Base-by-base conservation (phyloP, 2,888 invertebrate species). In the Biston betularia region DNA sequence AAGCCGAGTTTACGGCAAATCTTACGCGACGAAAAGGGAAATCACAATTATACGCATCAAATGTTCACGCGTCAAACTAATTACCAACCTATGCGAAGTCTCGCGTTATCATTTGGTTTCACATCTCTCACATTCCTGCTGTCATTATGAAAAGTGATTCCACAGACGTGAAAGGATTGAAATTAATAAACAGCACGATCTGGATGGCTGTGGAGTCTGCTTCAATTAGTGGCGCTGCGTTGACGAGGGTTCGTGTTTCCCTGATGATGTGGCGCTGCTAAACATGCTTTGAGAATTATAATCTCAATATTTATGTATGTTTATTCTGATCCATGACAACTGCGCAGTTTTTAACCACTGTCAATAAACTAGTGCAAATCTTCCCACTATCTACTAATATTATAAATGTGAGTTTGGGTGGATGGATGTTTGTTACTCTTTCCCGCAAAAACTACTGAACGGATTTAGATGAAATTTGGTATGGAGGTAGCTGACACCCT, bases 221-320 rank as follows among this genome's bases (percentile, higher is more conserved):
- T 84, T 82, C 81, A 85, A 83, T 84, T 81, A 81, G 75, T 66
- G 62, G 66, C 71, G 73, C 65, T 65, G 68, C 59, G 69, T 69
- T 83, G 86, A 86, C 77, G 75, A 84, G 83, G 86, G 85, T 86
- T 60, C 54, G 7, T 50, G 34, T 8, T 58, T 68, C 63, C 73
- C 74, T 63, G 70, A 64, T 68, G 64, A 72, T 74, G 68, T 57
- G 74, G 73, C 65, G 74, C 69, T 62, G 63, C 66, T 64, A 35
- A 62, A 66, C 46, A 42, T 42, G 54, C 65, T 70, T 68, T 69
- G 35, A 35, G 42, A 42, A 65, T 54, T 42, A 69, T 57, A 45
- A 61, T 68, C 46, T 59, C 65, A 45, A 52, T 40, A 63, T 52
- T 2, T 24, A 60, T n/a, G 54, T 54, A 54, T 33, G 42, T 54